Evolutionary conservation across 2,797 vertebrate species (phyloP), one percentile per base, ranked within the genome.

Genomic region (Takifugu rubripes): DNA sequence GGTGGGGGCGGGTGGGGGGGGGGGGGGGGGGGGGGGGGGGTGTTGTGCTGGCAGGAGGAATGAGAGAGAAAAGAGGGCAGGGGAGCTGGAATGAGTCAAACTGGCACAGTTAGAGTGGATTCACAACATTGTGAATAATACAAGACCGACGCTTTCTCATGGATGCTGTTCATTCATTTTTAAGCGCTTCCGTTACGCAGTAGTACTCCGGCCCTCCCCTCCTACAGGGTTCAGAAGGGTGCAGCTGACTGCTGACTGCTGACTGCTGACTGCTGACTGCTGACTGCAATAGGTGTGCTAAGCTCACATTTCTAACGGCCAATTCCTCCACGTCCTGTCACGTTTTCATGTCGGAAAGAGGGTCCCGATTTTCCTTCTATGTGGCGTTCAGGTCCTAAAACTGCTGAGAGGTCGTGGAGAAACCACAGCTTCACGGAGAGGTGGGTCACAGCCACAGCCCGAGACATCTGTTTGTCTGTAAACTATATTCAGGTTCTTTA

Each of bases 91-190:
- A 52, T 16, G 45, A 78, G 69, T 79, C 71, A 68, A 69, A 61
- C 66, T 72, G 65, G 76, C 75, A 78, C 16, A 51, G 42, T 79
- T 74, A 77, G 58, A 54, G 56, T 49, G 57, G 67, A 65, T 69
- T 78, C 68, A 73, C 75, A 47, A 45, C 50, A 72, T 62, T 64
- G 63, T 87, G 42, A 87, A 89, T 89, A 82, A 83, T 81, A 70
- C 56, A 88, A 43, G 52, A 47, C 0, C 45, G 43, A 45, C 59
- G 61, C 52, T 63, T 81, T 79, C 74, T 75, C 70, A 40, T 77
- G 59, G 63, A 72, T 75, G 73, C 78, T 81, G 73, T 70, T 85
- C 83, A 83, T 88, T 66, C 62, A 87, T 83, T 74, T 84, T 89
- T 86, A 82, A 87, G 58, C n/a, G 55, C 53, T 60, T 79, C 77